phyloP scores from a whole-genome alignment of 1,140 invertebrate genomes.

The Zaprionus kolodkinae region DNA sequence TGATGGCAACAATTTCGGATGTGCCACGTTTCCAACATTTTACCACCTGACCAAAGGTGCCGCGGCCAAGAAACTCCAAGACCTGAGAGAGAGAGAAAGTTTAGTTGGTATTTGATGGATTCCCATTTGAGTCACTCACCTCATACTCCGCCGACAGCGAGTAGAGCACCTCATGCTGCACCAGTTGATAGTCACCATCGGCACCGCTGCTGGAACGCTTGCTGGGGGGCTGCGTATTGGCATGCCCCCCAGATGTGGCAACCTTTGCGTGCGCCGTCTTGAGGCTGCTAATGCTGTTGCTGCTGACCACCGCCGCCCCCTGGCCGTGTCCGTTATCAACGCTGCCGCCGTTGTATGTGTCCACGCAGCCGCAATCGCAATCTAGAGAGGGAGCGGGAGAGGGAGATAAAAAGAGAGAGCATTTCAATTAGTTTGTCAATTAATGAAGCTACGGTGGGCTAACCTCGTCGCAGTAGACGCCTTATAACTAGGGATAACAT shows the following conservation, averaged over 20 bases:
- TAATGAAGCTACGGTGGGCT: not conserved
- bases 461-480: constrained; percentile 52
- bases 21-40: constrained; percentile 99
- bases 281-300: constrained; percentile 72
- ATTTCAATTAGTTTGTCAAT: not conserved
- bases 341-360: constrained; percentile 65
- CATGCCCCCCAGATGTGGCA: constrained; percentile 84
- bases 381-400: constrained; percentile 48
- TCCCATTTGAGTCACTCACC: constrained; percentile 52
- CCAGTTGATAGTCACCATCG: constrained; percentile 98
- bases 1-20: constrained; percentile 99
- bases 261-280: constrained; percentile 84
- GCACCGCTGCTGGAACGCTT: constrained; percentile 89
- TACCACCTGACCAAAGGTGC: constrained; percentile 99
- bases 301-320: constrained; percentile 32
- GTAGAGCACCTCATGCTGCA: constrained; percentile 99
- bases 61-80: constrained; percentile 98
- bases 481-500: constrained; percentile 63
- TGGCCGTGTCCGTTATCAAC: constrained; percentile 56
- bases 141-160: constrained; percentile 97
- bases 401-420: not conserved
- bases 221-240: constrained; percentile 84
- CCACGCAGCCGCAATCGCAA: constrained; percentile 83
- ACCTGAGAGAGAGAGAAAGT: constrained; percentile 86
- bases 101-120: not conserved